Conservation (phyloP, 2,113 vertebrate species). For the Oxygymnocypris stewartii region DNA sequence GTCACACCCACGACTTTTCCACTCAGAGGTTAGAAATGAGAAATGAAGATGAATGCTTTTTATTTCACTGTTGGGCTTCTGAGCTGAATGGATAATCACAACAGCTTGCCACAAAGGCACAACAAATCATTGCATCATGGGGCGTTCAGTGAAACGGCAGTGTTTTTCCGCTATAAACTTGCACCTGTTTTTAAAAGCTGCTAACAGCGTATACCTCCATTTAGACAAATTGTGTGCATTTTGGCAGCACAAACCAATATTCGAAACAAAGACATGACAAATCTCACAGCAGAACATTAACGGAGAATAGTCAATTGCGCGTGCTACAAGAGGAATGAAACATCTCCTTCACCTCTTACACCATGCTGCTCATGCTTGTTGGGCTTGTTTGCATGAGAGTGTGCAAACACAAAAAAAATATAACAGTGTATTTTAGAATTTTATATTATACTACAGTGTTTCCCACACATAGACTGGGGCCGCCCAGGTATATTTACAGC, state of each 20-base stretch:
- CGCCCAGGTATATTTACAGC: too few species aligned
- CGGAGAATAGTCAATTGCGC: too few species aligned
- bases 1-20: slow-evolving; percentile 28
- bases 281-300: not conserved
- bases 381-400: too few species aligned
- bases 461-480: too few species aligned
- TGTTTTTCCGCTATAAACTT: not conserved
- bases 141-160: not conserved
- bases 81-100: slow-evolving; percentile 1
- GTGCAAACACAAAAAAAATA: too few species aligned
- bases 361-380: too few species aligned
- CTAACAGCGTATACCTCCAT: not conserved
- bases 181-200: not conserved
- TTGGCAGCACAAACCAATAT: not conserved
- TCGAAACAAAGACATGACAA: not conserved
- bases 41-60: slow-evolving; percentile 54
- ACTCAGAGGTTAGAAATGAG: slow-evolving; percentile 23
- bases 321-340: too few species aligned
- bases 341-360: too few species aligned
- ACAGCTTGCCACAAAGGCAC: slow-evolving; percentile 16
- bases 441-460: too few species aligned
- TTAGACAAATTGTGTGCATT: not conserved
- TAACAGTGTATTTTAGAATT: too few species aligned
- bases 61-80: slow-evolving; percentile 26
- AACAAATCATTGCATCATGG: slow-evolving; percentile 28